phyloP scores from a whole-genome alignment of 2,888 invertebrate species.

The Oscheius sp. region DNA sequence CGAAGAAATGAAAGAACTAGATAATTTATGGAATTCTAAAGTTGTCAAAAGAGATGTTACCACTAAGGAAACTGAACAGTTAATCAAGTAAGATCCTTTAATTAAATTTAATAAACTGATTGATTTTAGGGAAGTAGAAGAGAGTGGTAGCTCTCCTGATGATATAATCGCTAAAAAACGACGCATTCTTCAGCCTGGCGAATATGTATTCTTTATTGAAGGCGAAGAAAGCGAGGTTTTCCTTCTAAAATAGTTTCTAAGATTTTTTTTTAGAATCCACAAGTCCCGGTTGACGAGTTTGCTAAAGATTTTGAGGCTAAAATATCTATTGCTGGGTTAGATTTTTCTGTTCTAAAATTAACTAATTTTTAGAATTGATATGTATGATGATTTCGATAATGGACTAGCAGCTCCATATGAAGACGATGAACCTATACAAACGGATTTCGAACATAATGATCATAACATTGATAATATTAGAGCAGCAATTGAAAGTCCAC shows the following conservation, averaged over 20 bases:
- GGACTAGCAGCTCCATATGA: background rate
- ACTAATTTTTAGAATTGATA: background rate
- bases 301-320: background rate
- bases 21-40: constrained; percentile 18
- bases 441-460: background rate
- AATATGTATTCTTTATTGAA: constrained; percentile 25
- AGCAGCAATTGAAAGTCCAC: background rate
- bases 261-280: background rate
- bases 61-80: background rate
- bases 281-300: constrained; percentile 1
- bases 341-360: background rate
- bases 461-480: background rate
- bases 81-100: background rate
- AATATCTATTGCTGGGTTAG: background rate
- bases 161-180: constrained; percentile 3
- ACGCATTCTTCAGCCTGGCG: constrained; percentile 23
- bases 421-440: background rate
- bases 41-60: constrained; percentile 6
- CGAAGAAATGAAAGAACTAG: constrained; percentile 22
- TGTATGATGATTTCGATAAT: constrained; percentile 10
- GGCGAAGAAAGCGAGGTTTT: background rate
- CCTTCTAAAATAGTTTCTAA: background rate
- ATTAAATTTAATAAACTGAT: background rate
- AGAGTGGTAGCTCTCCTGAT: background rate
- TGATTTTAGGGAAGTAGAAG: constrained; percentile 4